Conservation (phyloP, 1,140 invertebrate species). For the Bradynema listronoti region DNA sequence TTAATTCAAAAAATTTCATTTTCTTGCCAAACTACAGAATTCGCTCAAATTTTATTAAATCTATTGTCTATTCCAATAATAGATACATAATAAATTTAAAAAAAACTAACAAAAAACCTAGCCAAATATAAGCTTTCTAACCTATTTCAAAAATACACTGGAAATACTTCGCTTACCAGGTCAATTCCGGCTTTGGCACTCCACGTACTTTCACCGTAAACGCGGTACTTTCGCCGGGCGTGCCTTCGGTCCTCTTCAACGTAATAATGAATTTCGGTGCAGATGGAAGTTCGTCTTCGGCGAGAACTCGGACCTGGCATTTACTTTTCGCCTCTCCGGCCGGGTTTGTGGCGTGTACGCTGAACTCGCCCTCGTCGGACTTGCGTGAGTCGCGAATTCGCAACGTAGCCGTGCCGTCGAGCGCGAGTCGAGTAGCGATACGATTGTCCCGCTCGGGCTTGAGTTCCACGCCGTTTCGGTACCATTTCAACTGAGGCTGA, state of each 20-base stretch:
- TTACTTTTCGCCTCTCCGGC: slow-evolving; percentile 35
- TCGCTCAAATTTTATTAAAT: too few relatives aligned
- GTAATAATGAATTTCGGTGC: slow-evolving; percentile 56
- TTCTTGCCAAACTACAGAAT: too few relatives aligned
- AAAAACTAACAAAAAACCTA: too few relatives aligned
- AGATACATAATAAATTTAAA: too few relatives aligned
- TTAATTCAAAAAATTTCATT: too few relatives aligned
- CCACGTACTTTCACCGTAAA: slow-evolving; percentile 56
- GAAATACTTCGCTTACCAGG: too few relatives aligned
- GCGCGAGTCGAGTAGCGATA: slow-evolving; percentile 69
- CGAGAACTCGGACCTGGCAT: slow-evolving; percentile 44
- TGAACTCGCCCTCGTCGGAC: slow-evolving; percentile 74
- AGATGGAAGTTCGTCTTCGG: slow-evolving; percentile 37
- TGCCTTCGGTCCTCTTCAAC: slow-evolving; percentile 32
- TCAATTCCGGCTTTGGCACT: slow-evolving; percentile 42
- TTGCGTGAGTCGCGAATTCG: slow-evolving; percentile 66
- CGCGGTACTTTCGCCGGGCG: slow-evolving; percentile 42
- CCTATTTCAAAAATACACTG: too few relatives aligned
- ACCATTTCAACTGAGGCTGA: slow-evolving; percentile 47
- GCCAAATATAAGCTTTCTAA: too few relatives aligned
- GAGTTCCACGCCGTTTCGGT: slow-evolving; percentile 35
- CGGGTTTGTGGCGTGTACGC: slow-evolving; percentile 50
- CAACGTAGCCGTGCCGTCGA: slow-evolving; percentile 71
- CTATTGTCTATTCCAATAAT: too few relatives aligned
- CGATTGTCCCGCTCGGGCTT: slow-evolving; percentile 48